A percentile compares a stretch with the other conserved stretches of the same genome.
phyloP scores from a whole-genome alignment of 2,888 invertebrate genomes.

The Mellilla xanthometata region DNA sequence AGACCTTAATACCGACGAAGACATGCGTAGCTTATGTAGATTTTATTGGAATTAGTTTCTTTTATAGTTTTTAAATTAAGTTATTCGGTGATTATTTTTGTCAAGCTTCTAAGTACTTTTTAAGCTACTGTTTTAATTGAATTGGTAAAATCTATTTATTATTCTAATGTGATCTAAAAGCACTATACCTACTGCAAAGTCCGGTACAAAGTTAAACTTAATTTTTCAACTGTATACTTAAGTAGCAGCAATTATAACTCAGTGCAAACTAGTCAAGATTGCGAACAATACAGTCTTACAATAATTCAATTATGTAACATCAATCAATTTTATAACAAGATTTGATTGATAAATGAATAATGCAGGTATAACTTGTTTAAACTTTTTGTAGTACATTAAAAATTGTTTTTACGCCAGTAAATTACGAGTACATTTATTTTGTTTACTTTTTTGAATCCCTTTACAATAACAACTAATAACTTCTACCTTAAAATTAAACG shows the following conservation, averaged over 20 bases:
- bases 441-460: no score
- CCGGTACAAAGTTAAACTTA: constrained; percentile 33
- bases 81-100: no score
- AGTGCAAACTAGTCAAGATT: constrained; percentile 35
- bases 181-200: background rate
- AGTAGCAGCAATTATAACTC: constrained; percentile 40
- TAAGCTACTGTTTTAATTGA: background rate
- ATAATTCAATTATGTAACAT: constrained; percentile 7
- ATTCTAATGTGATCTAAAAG: no score
- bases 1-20: constrained; percentile 36
- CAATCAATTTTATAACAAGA: constrained; percentile 10
- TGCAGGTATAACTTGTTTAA: background rate
- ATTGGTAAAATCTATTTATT: no score
- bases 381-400: no score
- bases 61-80: no score
- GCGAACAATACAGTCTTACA: constrained; percentile 25
- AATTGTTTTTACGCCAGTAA: no score
- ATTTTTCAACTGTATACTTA: constrained; percentile 19
- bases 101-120: constrained; percentile 3
- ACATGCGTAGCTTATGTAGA: constrained; percentile 19
- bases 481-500: no score
- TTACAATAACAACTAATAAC: no score
- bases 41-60: no score
- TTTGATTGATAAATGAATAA: constrained; percentile 10
- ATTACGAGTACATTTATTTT: no score